These are phyloP conservation scores for Aphidius gifuensis DNA, from an alignment of 1,140 invertebrate species.

Conservation along the genomic window DNA sequence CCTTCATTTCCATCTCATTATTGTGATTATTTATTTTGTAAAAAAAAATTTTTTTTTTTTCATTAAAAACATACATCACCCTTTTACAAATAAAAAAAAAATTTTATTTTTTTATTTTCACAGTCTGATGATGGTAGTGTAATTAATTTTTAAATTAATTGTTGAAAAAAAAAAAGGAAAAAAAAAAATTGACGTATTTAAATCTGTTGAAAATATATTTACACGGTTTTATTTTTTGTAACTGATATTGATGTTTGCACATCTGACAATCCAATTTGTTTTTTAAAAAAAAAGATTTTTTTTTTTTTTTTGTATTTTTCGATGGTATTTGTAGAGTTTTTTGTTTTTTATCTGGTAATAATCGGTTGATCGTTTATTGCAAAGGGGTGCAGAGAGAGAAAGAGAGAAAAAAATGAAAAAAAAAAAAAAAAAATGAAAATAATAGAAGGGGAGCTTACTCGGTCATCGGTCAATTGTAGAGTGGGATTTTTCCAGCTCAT, in stretches of 20 bases:
- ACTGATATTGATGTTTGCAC: too few relatives aligned
- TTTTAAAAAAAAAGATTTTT: too few relatives aligned
- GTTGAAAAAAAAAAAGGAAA: too few relatives aligned
- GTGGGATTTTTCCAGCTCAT: constrained; percentile 25
- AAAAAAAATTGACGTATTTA: too few relatives aligned
- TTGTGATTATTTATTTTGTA: background rate
- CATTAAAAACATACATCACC: background rate
- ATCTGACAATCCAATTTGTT: too few relatives aligned
- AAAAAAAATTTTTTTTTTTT: constrained; percentile 3
- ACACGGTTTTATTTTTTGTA: too few relatives aligned
- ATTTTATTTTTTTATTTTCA: too few relatives aligned
- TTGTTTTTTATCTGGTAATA: constrained; percentile 14
- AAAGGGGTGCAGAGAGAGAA: background rate
- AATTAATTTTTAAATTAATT: too few relatives aligned
- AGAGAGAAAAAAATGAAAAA: background rate
- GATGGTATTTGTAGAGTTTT: background rate
- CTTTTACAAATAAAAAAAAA: background rate
- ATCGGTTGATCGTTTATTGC: constrained; percentile 16
- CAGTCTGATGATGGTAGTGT: too few relatives aligned
- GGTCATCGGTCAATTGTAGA: constrained; percentile 22
- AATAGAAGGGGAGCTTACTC: constrained; percentile 16
- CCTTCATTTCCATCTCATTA: background rate
- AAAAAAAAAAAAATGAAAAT: too few relatives aligned
- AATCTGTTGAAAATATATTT: too few relatives aligned
- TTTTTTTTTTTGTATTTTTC: background rate